Percentiles rank a stretch among this genome's conserved stretches.
Conservation (phyloP, 2,113 vertebrate species). For the Syrrhaptes paradoxus region DNA sequence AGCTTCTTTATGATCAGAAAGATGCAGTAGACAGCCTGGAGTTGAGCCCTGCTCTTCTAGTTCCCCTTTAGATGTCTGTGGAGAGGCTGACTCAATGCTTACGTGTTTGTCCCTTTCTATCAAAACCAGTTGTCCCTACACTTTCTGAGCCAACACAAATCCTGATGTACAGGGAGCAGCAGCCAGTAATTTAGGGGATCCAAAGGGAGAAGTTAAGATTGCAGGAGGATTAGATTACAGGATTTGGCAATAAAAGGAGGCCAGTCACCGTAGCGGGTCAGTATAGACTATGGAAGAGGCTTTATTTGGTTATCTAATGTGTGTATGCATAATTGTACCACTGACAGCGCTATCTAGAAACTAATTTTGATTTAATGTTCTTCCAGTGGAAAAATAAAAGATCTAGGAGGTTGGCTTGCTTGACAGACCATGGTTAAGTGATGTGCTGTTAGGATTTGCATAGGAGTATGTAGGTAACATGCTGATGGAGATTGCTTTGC, state of each 20-base stretch:
- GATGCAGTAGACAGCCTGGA: neutral
- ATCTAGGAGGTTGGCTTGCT: neutral
- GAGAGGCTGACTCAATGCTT: neutral
- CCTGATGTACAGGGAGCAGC: neutral
- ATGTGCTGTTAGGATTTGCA: neutral
- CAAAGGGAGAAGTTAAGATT: neutral
- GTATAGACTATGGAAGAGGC: neutral
- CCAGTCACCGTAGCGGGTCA: neutral
- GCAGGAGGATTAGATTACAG: neutral
- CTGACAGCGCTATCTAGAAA: neutral
- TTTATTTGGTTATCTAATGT: constrained; percentile 1
- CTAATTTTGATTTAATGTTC: neutral
- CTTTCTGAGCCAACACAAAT: neutral
- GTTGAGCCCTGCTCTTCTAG: neutral
- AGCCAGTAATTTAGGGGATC: neutral
- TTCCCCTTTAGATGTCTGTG: neutral
- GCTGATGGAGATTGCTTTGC: neutral
- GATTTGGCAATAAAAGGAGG: neutral
- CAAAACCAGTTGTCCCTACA: neutral
- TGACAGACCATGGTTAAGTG: neutral
- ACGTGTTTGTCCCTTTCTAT: neutral
- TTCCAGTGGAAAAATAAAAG: neutral
- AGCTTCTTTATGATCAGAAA: neutral
- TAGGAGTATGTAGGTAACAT: neutral
- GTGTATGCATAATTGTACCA: neutral